Evolutionary conservation across 2,797 vertebrate species (phyloP).

Genomic region (Sardinella longiceps): DNA sequence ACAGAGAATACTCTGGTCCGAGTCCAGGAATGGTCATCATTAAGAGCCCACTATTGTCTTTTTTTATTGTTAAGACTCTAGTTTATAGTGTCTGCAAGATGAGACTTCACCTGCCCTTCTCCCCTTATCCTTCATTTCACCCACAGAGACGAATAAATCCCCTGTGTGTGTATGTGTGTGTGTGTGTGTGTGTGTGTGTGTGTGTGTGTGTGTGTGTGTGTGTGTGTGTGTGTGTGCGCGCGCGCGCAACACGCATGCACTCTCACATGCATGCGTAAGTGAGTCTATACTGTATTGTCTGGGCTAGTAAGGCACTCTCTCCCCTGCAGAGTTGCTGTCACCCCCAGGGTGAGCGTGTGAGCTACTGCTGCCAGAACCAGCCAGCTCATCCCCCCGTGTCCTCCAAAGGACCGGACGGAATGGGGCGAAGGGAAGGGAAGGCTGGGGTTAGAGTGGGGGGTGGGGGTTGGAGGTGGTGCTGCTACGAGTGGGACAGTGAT

Average conservation of each 20-base stretch:
- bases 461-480: not conserved
- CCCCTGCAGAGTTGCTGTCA: not conserved
- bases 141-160: not conserved
- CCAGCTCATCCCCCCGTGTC: slow-evolving; percentile 1
- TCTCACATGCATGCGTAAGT: not conserved
- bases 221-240: not conserved
- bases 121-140: not conserved
- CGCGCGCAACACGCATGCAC: not conserved
- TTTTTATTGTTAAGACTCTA: not conserved
- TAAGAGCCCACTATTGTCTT: not conserved
- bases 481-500: not conserved
- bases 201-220: not conserved
- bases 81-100: not conserved
- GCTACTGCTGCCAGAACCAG: not conserved
- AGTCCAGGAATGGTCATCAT: not conserved
- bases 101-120: not conserved
- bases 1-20: no score
- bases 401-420: not conserved
- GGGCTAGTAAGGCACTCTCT: not conserved
- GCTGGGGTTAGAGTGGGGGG: not conserved
- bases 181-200: slow-evolving; percentile 7
- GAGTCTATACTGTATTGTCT: not conserved
- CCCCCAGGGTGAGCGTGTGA: slow-evolving; percentile 3
- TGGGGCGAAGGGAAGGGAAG: not conserved
- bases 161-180: not conserved